These are phyloP conservation scores for Acanthornis magna DNA, from an alignment of 2,797 vertebrate species.

Conservation along the genomic window DNA sequence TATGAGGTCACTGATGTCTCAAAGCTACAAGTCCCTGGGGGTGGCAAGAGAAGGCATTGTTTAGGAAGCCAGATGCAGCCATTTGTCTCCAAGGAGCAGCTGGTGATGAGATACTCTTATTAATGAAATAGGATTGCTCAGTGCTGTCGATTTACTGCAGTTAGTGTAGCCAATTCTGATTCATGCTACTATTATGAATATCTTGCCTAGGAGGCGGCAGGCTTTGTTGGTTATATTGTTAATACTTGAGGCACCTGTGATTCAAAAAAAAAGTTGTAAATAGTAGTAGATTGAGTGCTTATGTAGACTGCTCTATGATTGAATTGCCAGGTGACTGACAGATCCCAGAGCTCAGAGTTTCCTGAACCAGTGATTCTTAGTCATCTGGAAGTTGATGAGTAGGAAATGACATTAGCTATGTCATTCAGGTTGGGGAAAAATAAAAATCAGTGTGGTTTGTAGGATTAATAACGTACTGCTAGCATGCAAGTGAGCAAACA, in stretches of 20 bases:
- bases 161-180: not conserved
- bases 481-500: not conserved
- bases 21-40: not conserved
- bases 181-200: not conserved
- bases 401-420: not conserved
- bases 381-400: not conserved
- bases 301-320: not conserved
- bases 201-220: not conserved
- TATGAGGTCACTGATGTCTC: not conserved
- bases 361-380: not conserved
- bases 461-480: not conserved
- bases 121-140: constrained; percentile 32
- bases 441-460: not conserved
- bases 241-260: not conserved
- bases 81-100: constrained; percentile 23
- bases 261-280: not conserved
- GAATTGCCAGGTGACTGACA: not conserved
- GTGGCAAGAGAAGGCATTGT: not conserved
- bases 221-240: not conserved
- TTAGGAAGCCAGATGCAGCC: constrained; percentile 1
- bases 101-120: constrained; percentile 10
- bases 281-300: not conserved
- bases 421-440: not conserved
- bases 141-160: not conserved
- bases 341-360: not conserved